phyloP scores from a whole-genome alignment of 2,113 vertebrate genomes.

The Elephas maximus region DNA sequence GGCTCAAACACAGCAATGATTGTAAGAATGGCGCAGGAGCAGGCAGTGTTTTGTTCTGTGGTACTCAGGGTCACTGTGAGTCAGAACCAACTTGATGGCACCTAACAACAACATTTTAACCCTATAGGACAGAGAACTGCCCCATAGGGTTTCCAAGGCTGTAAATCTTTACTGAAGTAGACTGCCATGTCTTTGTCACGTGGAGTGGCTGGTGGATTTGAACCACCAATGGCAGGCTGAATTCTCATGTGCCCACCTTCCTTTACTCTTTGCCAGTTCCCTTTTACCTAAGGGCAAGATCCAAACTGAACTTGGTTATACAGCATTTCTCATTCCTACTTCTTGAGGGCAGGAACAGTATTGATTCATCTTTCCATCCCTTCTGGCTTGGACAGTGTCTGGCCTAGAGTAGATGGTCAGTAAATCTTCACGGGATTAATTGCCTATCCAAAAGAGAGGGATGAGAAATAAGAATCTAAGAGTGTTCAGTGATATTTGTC shows the following conservation, averaged over 20 bases:
- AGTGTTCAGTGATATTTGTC: constrained; percentile 33
- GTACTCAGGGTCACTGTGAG: too few relatives aligned
- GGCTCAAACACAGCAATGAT: too few relatives aligned
- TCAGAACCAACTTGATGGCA: too few relatives aligned
- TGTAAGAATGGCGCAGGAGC: too few relatives aligned
- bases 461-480: background rate
- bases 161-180: background rate
- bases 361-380: constrained; percentile 5
- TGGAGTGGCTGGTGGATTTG: background rate
- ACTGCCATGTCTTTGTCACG: background rate
- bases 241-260: background rate
- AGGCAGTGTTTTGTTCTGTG: too few relatives aligned
- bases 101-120: too few relatives aligned
- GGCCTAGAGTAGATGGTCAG: background rate
- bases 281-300: background rate
- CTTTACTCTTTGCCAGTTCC: background rate
- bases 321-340: constrained; percentile 9
- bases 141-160: background rate
- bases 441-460: constrained; percentile 43
- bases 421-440: background rate
- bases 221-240: background rate
- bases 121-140: background rate
- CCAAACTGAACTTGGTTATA: background rate
- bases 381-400: background rate
- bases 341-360: background rate